Conservation (phyloP, 2,888 invertebrate species). For the Drosophila recens region DNA sequence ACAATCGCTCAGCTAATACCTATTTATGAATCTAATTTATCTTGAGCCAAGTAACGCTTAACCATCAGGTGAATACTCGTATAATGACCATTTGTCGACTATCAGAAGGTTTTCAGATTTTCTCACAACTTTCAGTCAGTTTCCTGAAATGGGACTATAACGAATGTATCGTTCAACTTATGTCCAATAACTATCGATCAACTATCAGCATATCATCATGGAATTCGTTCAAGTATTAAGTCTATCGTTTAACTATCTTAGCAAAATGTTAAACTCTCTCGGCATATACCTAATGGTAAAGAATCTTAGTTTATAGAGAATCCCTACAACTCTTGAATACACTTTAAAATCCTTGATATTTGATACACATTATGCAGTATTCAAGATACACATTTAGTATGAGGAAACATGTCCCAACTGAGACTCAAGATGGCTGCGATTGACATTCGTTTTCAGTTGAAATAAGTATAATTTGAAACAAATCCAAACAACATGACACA, state of each 20-base stretch:
- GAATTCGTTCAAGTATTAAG: neutral
- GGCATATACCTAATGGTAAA: no score
- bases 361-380: neutral
- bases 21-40: no score
- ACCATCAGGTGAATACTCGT: neutral
- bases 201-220: no score
- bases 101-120: no score
- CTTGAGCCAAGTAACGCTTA: neutral
- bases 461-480: constrained; percentile 5
- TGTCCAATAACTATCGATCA: no score
- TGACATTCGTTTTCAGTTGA: neutral
- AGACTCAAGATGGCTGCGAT: neutral
- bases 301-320: neutral
- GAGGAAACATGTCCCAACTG: constrained; percentile 3
- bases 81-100: neutral
- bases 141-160: no score
- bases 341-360: neutral
- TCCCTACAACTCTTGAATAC: neutral
- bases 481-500: constrained; percentile 1
- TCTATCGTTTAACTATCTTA: no score
- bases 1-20: no score
- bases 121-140: neutral
- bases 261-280: no score
- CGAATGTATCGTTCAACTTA: no score
- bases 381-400: neutral